Evolutionary conservation across 1,140 invertebrate species (phyloP), one percentile per base, ranked within the genome.

Genomic region (Oncopodura yosiiana): DNA sequence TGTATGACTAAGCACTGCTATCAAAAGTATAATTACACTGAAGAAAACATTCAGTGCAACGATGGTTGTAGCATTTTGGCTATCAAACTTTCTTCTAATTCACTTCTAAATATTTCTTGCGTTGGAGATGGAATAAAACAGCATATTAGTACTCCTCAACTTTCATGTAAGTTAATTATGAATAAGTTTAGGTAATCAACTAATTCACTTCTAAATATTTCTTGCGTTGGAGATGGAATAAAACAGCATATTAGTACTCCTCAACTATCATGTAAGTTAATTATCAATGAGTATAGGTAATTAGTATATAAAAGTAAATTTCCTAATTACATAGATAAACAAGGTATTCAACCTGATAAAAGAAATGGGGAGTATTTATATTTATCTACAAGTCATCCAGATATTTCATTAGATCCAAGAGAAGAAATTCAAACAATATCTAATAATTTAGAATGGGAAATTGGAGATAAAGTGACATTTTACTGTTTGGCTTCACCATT

Each of bases 71-170:
- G 5, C 3, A 16, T 14, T 1, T 34, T 38, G 36, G 21, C 34
- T 21, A 49, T 49, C n/a, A 49, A 38, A 38, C 38, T 23, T 2
- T 21, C 46, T 32, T n/a, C 46, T 12, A 49, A 48, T 32, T 44
- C 44, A 26, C 37, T 55, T 3, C 38, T 55, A 16, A 55, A 55
- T 42, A 41, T 55, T 12, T 55, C 53, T 16, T 55, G 53, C 19
- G 36, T 41, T 24, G 53, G 53, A 18, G 53, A 55, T 30, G 53
- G 53, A 2, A 27, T 55, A 8, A 41, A 49, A 12, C 42, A 55
- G 19, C 30, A 27, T 34, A 27, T 16, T n/a, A 37, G 36, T 2
- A 26, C 46, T 11, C 45, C 26, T 29, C 42, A 53, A 45, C 42
- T 53, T 19, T 53, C 46, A 11, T 53, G 52, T 53, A 27, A 43